Percentiles rank a stretch among this genome's conserved stretches.
Evolutionary conservation across 2,888 invertebrate species (phyloP).

Genomic region (Idaea dimidiata): DNA sequence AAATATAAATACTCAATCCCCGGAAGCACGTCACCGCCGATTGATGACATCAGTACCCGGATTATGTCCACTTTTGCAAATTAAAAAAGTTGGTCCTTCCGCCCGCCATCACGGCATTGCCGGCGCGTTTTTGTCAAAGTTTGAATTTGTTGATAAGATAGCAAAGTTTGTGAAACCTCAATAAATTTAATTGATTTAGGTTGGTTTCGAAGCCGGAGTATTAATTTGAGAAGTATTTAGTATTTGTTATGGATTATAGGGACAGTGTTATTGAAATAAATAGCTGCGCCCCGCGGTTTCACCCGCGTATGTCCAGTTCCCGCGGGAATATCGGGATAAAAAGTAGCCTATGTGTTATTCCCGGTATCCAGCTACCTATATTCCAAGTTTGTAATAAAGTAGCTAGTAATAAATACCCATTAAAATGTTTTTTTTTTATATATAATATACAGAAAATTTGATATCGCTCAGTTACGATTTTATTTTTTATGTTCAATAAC

Average conservation of each 20-base stretch:
- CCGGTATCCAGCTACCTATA: too few relatives aligned
- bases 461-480: too few relatives aligned
- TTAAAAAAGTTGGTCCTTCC: conserved; percentile 38
- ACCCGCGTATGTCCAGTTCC: too few relatives aligned
- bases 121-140: neutral
- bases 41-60: conserved; percentile 42
- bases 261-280: too few relatives aligned
- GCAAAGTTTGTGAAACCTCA: conserved; percentile 10
- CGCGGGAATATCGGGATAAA: too few relatives aligned
- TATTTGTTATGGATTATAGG: neutral
- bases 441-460: too few relatives aligned
- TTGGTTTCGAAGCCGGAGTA: neutral
- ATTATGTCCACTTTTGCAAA: conserved; percentile 45
- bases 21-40: conserved; percentile 18
- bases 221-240: neutral
- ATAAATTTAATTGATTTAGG: conserved; percentile 9
- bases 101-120: neutral
- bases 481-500: too few relatives aligned
- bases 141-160: conserved; percentile 8
- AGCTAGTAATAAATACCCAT: too few relatives aligned
- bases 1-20: neutral
- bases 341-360: too few relatives aligned
- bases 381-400: too few relatives aligned
- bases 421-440: too few relatives aligned
- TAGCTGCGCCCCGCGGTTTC: too few relatives aligned